Evolutionary conservation across 1,140 invertebrate genomes (phyloP).

Genomic region (Episyrphus balteatus): DNA sequence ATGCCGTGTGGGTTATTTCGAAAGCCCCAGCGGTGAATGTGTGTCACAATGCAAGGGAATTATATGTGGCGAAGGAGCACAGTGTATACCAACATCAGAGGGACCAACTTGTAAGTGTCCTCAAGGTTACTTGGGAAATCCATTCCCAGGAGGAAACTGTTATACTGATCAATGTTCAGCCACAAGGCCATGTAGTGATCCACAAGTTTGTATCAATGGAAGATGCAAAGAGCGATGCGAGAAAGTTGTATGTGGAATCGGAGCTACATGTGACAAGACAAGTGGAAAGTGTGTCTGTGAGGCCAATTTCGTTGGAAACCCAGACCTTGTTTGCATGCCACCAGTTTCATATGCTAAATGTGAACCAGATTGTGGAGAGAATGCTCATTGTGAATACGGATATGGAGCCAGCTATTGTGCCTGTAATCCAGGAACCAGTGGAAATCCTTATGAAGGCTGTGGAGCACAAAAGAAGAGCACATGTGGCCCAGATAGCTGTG

Average conservation of each 20-base stretch:
- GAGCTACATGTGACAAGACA: slow-evolving; percentile 65
- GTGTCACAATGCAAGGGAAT: slow-evolving; percentile 71
- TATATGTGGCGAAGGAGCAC: slow-evolving; percentile 68
- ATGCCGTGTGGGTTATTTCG: slow-evolving; percentile 68
- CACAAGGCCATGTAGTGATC: slow-evolving; percentile 60
- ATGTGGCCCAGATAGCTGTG: slow-evolving; percentile 65
- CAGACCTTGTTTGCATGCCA: slow-evolving; percentile 79
- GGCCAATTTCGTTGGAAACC: slow-evolving; percentile 77
- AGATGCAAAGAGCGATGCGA: slow-evolving; percentile 78
- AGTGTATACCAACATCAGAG: slow-evolving; percentile 73
- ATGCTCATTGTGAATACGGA: slow-evolving; percentile 81
- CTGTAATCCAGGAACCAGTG: slow-evolving; percentile 70
- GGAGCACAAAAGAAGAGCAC: slow-evolving; percentile 54
- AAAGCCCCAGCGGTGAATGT: slow-evolving; percentile 64
- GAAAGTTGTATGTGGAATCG: slow-evolving; percentile 67
- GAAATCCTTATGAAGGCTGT: slow-evolving; percentile 80
- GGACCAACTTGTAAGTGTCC: slow-evolving; percentile 81
- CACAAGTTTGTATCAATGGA: slow-evolving; percentile 71
- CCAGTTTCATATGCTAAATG: slow-evolving; percentile 68
- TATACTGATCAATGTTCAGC: slow-evolving; percentile 67
- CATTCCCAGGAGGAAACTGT: slow-evolving; percentile 79
- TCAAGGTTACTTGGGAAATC: slow-evolving; percentile 76
- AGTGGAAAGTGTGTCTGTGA: slow-evolving; percentile 78
- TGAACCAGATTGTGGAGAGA: slow-evolving; percentile 62
- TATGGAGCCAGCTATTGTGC: slow-evolving; percentile 59